These are phyloP conservation scores for Thunnus thynnus DNA, from an alignment of 2,113 vertebrate species.

Conservation along the genomic window DNA sequence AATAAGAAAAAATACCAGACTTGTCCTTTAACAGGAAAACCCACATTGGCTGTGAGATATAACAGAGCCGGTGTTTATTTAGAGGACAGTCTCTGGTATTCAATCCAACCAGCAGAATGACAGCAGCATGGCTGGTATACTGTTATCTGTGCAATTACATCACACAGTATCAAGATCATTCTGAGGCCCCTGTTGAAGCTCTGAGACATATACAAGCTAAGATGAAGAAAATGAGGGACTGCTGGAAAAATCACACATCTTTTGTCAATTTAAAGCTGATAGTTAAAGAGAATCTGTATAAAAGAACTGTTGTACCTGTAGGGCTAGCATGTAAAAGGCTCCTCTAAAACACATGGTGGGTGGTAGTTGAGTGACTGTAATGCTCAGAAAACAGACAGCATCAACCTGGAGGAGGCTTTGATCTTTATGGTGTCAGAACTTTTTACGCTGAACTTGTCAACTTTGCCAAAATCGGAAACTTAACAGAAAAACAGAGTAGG, in stretches of 20 bases:
- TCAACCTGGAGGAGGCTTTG: constrained; percentile 45
- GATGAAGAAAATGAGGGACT: constrained; percentile 32
- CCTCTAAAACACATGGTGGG: constrained; percentile 54
- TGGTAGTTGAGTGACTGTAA: constrained; percentile 52
- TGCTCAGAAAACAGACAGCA: constrained; percentile 49
- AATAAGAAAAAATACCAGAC: constrained; percentile 4
- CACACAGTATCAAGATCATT: constrained; percentile 32
- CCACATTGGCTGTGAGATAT: not conserved
- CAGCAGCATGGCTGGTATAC: constrained; percentile 37
- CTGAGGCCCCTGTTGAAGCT: constrained; percentile 22
- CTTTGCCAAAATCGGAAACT: constrained; percentile 44
- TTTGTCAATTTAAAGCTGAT: constrained; percentile 64
- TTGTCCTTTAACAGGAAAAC: not conserved
- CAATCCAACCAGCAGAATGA: constrained; percentile 15
- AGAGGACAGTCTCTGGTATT: too few relatives aligned
- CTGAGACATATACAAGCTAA: constrained; percentile 9
- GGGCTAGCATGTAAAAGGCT: constrained; percentile 34
- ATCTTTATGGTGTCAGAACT: constrained; percentile 53
- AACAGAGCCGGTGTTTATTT: too few relatives aligned
- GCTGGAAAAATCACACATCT: constrained; percentile 42
- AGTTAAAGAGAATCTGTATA: constrained; percentile 43
- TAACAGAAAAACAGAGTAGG: constrained; percentile 13
- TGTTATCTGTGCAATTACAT: constrained; percentile 49
- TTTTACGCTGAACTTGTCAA: constrained; percentile 46
- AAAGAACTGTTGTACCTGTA: constrained; percentile 60